Percentiles rank a stretch among this genome's conserved stretches.
These are phyloP conservation scores for Thecophora atra DNA, from an alignment of 2,888 invertebrate genomes.

Conservation along the genomic window DNA sequence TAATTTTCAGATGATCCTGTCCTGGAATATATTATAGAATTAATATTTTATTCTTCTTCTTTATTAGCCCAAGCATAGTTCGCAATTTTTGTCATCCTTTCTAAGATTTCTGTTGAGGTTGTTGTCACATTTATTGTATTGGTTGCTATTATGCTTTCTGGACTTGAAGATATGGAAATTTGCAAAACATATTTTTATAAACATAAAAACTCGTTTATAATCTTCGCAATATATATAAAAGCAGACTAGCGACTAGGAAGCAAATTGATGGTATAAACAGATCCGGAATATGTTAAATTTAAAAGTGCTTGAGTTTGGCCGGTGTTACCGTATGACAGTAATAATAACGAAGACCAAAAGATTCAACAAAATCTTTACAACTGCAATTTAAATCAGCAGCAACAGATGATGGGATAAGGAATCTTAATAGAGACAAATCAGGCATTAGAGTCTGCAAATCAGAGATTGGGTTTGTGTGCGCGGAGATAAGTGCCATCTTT, in stretches of 20 bases:
- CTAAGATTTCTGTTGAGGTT: not conserved
- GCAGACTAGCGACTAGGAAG: not conserved
- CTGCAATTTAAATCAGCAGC: not conserved
- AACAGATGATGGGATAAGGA: not conserved
- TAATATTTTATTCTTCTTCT: too few relatives aligned
- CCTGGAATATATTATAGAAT: too few relatives aligned
- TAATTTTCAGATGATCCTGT: too few relatives aligned
- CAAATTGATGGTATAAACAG: too few relatives aligned
- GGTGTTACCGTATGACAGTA: not conserved
- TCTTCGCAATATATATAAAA: too few relatives aligned
- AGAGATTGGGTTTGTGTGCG: too few relatives aligned
- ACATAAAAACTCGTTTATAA: too few relatives aligned
- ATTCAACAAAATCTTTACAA: not conserved
- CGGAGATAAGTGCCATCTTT: too few relatives aligned
- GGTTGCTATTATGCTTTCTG: not conserved
- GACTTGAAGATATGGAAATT: not conserved
- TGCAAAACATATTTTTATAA: not conserved
- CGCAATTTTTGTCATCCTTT: too few relatives aligned
- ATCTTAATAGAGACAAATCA: too few relatives aligned
- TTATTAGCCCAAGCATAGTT: too few relatives aligned
- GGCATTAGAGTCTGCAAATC: too few relatives aligned
- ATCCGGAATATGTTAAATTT: constrained; percentile 24
- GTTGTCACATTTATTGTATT: not conserved
- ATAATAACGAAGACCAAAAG: not conserved
- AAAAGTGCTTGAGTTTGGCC: constrained; percentile 7